A percentile compares a stretch with the other conserved stretches of the same genome.
These are phyloP conservation scores for Pituophis catenifer DNA, from an alignment of 2,113 vertebrate genomes.

Conservation along the genomic window DNA sequence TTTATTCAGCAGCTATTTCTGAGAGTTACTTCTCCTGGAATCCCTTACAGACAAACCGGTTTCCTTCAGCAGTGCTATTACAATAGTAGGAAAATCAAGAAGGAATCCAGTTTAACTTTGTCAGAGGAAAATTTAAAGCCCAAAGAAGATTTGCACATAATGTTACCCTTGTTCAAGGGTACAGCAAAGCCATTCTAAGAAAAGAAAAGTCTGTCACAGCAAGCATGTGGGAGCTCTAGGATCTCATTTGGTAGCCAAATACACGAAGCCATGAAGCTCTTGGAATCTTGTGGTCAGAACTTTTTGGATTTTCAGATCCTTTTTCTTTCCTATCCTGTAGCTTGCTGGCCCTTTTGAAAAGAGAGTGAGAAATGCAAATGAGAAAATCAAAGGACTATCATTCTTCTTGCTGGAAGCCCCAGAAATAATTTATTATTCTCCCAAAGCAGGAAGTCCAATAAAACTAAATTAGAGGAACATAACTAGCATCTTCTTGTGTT, in stretches of 20 bases:
- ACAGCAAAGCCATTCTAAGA: background rate
- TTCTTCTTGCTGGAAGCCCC: background rate
- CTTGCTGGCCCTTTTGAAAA: background rate
- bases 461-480: background rate
- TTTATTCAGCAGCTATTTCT: background rate
- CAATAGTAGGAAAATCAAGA: background rate
- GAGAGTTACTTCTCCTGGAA: background rate
- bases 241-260: background rate
- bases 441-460: background rate
- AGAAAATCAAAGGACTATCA: background rate
- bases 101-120: background rate
- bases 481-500: background rate
- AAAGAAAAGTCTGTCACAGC: background rate
- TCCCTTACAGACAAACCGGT: background rate
- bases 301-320: background rate
- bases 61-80: background rate
- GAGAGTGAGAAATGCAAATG: background rate
- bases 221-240: background rate
- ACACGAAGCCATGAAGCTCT: background rate
- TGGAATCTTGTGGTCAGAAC: background rate
- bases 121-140: background rate
- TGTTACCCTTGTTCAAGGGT: background rate
- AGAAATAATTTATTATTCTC: background rate
- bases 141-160: background rate
- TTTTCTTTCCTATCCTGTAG: background rate